phyloP scores from a whole-genome alignment of 1,140 invertebrate species.

The Drosophila yakuba region DNA sequence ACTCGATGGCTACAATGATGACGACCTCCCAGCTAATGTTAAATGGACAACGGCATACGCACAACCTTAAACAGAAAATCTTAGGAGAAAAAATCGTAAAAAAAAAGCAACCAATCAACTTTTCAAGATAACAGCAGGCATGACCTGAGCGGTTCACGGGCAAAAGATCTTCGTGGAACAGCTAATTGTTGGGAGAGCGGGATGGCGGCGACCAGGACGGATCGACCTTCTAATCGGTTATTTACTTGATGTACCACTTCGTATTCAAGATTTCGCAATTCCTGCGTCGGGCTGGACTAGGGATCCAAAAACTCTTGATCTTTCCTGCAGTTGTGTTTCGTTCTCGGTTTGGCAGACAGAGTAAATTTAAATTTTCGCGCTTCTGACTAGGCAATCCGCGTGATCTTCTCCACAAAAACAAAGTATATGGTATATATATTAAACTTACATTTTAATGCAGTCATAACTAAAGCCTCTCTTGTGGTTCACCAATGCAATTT shows the following conservation, averaged over 20 bases:
- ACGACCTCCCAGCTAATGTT: constrained; percentile 45
- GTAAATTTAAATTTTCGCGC: constrained; percentile 24
- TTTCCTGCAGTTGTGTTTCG: constrained; percentile 33
- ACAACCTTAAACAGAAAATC: constrained; percentile 21
- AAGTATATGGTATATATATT: constrained; percentile 27
- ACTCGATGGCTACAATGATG: constrained; percentile 61
- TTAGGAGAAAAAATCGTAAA: constrained; percentile 13
- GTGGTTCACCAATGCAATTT: constrained; percentile 20
- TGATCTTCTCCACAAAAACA: constrained; percentile 21
- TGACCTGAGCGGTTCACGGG: constrained; percentile 23
- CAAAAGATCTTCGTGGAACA: constrained; percentile 8
- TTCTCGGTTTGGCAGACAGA: constrained; percentile 25
- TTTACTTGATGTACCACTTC: constrained; percentile 17
- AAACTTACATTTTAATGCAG: constrained; percentile 29
- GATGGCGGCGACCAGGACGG: constrained; percentile 5
- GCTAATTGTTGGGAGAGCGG: background rate
- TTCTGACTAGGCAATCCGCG: constrained; percentile 8
- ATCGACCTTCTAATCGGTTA: constrained; percentile 5
- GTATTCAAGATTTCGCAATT: constrained; percentile 9
- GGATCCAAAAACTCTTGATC: background rate
- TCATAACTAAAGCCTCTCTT: constrained; percentile 12
- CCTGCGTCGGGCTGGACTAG: constrained; percentile 1
- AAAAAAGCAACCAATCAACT: constrained; percentile 11
- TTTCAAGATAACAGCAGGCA: constrained; percentile 30
- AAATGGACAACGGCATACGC: constrained; percentile 43